A percentile compares a stretch with the other conserved stretches of the same genome.
phyloP scores from a whole-genome alignment of 2,888 invertebrate species.

The Diarsia rubi region DNA sequence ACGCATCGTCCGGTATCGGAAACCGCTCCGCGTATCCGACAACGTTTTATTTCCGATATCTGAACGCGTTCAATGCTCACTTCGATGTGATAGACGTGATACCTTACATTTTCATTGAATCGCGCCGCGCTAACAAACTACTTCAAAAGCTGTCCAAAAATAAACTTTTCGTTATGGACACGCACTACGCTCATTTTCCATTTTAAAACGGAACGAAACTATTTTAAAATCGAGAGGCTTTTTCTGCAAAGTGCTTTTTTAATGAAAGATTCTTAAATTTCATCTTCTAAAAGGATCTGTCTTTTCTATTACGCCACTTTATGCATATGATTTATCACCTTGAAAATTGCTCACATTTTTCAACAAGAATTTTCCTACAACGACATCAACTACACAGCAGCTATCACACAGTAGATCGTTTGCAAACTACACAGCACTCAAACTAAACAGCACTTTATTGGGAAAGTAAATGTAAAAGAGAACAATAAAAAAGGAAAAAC shows the following conservation, averaged over 20 bases:
- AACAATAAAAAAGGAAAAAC: conserved; percentile 30
- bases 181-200: conserved; percentile 28
- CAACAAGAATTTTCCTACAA: conserved; percentile 49
- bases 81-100: conserved; percentile 71
- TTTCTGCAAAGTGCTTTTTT: conserved; percentile 40
- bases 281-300: conserved; percentile 56
- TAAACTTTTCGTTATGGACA: conserved; percentile 29
- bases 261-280: conserved; percentile 47
- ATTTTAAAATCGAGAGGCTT: conserved; percentile 41
- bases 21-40: conserved; percentile 70
- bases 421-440: conserved; percentile 38
- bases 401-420: conserved; percentile 21
- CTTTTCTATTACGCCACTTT: conserved; percentile 56
- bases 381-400: conserved; percentile 29
- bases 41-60: conserved; percentile 76
- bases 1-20: conserved; percentile 71
- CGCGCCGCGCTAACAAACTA: conserved; percentile 47
- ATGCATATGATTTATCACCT: conserved; percentile 55
- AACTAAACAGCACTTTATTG: conserved; percentile 44
- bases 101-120: conserved; percentile 62
- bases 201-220: conserved; percentile 27
- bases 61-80: conserved; percentile 73
- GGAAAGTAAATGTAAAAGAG: conserved; percentile 30
- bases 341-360: conserved; percentile 60
- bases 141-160: conserved; percentile 45